Percentiles rank a stretch among this genome's conserved stretches.
phyloP scores from a whole-genome alignment of 1,140 invertebrate genomes.

The Panagrolaimus sp. region DNA sequence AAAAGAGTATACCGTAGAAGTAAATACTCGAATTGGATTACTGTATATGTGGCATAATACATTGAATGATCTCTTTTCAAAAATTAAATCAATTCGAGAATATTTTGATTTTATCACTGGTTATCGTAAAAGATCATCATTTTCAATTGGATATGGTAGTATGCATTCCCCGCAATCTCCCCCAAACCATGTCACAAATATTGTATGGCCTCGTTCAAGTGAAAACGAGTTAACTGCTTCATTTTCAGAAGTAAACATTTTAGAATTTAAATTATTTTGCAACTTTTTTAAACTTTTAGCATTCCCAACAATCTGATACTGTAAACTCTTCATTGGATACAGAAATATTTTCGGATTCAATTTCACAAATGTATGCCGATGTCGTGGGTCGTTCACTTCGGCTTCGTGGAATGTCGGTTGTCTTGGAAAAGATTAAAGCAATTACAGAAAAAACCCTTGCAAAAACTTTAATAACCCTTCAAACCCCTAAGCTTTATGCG shows the following conservation, averaged over 20 bases:
- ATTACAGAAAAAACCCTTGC: slow-evolving; percentile 16
- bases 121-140: too few relatives aligned
- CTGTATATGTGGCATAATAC: slow-evolving; percentile 33
- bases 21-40: slow-evolving; percentile 12
- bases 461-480: slow-evolving; percentile 24
- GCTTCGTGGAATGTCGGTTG: slow-evolving; percentile 19
- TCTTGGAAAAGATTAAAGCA: slow-evolving; percentile 7
- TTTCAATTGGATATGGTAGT: too few relatives aligned
- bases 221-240: not conserved
- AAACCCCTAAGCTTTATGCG: slow-evolving; percentile 19
- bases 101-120: slow-evolving; percentile 1
- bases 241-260: not conserved
- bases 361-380: slow-evolving; percentile 7
- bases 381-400: slow-evolving; percentile 24
- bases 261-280: not conserved
- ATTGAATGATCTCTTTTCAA: slow-evolving; percentile 22
- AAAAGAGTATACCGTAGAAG: not conserved
- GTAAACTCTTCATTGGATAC: not conserved
- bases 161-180: too few relatives aligned
- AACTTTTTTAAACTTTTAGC: not conserved
- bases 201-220: not conserved
- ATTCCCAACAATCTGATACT: not conserved
- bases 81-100: slow-evolving; percentile 19
- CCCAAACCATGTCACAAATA: not conserved
- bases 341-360: slow-evolving; percentile 5